Evolutionary conservation across 2,888 invertebrate species (phyloP), one percentile per base, ranked within the genome.

Genomic region (Vandiemenella viatica): DNA sequence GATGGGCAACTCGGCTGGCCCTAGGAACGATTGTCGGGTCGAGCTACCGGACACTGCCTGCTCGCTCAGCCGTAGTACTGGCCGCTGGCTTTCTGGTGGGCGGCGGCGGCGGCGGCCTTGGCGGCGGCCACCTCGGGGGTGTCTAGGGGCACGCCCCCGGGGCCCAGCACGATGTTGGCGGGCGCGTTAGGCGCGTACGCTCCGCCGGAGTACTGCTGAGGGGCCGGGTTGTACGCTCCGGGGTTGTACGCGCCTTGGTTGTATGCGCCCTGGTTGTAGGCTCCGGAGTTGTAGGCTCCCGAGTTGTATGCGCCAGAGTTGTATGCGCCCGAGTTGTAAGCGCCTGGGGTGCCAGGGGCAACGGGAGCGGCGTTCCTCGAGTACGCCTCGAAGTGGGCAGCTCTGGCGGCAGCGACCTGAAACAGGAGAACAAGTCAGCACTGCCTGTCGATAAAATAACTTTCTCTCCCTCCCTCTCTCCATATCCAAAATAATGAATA

Each of bases 91-190:
- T 66, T 67, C 43, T 69, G 68, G 59, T 70, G 69, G 20, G 73
- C 71, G 50, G 70, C 68, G 42, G 68, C 64, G 56, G 72, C 73
- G 22, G 66, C 70, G 42, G 67, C 65, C 59, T 70, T 73, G 48
- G 73, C 76, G 38, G 70, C 69, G 43, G 72, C 68, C 1, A 71
- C 69, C 59, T 71, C 71, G 18, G 65, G 65, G 2, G 70, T 69
- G 41, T 37, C 37, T 15, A 22, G 26, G 51, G 58, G 60, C 43
- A 73, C 57, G 69, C 71, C 37, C 62, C 70, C 23, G 69, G 71
- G 43, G 68, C 70, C 40, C 63, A 74, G 18, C 73, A 72, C 6
- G 71, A n/a, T 74, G 74, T 45, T 41, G 21, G 45, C 49, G 16
- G 46, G 42, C 3, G 38, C 38, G 1, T 4, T 18, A 8, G 38